These are phyloP conservation scores for Clarias gariepinus DNA, from an alignment of 2,113 vertebrate species.

Conservation along the genomic window DNA sequence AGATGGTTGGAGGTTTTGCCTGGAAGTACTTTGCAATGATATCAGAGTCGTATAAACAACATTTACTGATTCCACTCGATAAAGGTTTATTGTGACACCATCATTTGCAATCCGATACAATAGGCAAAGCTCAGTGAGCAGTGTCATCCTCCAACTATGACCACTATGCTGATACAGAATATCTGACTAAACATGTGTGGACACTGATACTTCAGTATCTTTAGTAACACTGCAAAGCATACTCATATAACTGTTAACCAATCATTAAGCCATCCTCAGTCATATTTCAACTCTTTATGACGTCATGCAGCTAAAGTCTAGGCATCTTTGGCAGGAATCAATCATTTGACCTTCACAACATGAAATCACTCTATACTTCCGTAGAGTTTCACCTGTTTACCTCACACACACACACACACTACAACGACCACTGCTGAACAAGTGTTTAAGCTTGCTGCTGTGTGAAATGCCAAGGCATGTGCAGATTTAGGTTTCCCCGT, in stretches of 20 bases:
- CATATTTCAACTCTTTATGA: constrained; percentile 42
- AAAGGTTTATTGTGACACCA: constrained; percentile 37
- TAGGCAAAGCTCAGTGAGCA: constrained; percentile 38
- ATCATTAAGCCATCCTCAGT: constrained; percentile 47
- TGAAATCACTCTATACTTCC: neutral
- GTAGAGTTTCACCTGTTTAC: neutral
- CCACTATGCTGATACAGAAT: constrained; percentile 52
- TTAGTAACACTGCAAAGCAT: constrained; percentile 55
- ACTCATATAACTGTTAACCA: constrained; percentile 57
- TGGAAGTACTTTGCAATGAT: constrained; percentile 6
- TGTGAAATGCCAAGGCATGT: constrained; percentile 36
- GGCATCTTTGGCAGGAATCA: neutral
- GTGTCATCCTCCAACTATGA: constrained; percentile 49
- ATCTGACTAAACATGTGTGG: constrained; percentile 56
- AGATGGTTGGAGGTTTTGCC: neutral
- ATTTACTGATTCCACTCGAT: constrained; percentile 29
- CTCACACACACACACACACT: constrained; percentile 19
- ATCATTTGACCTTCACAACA: constrained; percentile 10
- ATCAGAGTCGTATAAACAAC: constrained; percentile 23
- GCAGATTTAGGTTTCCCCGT: constrained; percentile 49
- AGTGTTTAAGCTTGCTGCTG: constrained; percentile 32
- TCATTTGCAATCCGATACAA: constrained; percentile 34
- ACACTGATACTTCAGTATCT: constrained; percentile 59
- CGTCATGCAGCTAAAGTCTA: neutral
- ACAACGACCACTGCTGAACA: constrained; percentile 8